Evolutionary conservation across 2,797 vertebrate species (phyloP).

Genomic region (Mallotus villosus): DNA sequence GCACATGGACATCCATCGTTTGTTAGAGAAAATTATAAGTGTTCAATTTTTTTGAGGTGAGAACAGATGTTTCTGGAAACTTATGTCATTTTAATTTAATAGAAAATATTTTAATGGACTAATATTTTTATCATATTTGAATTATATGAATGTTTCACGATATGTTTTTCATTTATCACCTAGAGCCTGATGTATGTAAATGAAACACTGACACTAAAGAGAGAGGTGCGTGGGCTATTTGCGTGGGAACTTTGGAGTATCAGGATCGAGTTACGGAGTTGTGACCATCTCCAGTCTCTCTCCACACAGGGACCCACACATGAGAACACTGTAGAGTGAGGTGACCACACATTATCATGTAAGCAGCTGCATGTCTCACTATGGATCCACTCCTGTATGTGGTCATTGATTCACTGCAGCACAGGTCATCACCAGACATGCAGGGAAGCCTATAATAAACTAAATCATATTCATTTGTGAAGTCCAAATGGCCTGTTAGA

Average conservation of each 20-base stretch:
- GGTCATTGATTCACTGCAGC: conserved; percentile 17
- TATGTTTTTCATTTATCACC: no score
- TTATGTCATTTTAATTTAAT: no score
- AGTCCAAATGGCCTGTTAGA: conserved; percentile 15
- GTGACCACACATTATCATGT: conserved; percentile 12
- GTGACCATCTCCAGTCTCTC: not conserved
- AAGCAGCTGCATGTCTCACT: conserved; percentile 9
- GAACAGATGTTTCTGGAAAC: no score
- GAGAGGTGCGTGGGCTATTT: no score
- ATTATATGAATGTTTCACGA: no score
- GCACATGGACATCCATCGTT: not conserved
- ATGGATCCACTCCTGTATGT: conserved; percentile 29
- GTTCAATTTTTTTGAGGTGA: no score
- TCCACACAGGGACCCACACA: not conserved
- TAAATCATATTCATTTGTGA: conserved; percentile 27
- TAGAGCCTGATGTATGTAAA: no score
- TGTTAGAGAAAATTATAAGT: no score
- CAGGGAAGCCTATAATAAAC: conserved; percentile 20
- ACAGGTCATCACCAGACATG: conserved; percentile 20
- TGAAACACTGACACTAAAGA: no score
- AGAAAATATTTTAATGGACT: no score
- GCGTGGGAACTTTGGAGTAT: not conserved
- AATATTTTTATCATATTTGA: no score
- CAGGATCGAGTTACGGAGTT: not conserved
- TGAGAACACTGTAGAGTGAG: conserved; percentile 4